These are phyloP conservation scores for Dendroctonus valens DNA, from an alignment of 1,140 invertebrate genomes.

Conservation along the genomic window DNA sequence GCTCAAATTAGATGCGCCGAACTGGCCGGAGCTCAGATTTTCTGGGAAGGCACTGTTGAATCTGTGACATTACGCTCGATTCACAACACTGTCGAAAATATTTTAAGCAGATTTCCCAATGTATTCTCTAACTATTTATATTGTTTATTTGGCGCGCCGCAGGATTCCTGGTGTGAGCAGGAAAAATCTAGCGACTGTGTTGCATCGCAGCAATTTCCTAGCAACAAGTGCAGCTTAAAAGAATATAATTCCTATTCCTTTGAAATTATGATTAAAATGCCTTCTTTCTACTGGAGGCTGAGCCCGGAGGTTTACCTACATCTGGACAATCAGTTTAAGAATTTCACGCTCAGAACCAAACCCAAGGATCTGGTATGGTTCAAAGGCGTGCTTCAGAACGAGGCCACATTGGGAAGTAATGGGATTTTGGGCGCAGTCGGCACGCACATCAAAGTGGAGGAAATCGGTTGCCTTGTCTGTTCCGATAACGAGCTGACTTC, in stretches of 20 bases:
- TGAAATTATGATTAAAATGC: constrained; percentile 68
- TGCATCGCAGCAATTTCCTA: constrained; percentile 47
- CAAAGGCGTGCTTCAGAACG: constrained; percentile 57
- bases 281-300: constrained; percentile 62
- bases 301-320: constrained; percentile 61
- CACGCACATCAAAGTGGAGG: constrained; percentile 60
- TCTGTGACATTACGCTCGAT: constrained; percentile 64
- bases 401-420: constrained; percentile 42
- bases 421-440: constrained; percentile 57
- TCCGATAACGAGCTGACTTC: constrained; percentile 56
- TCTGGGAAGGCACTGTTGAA: constrained; percentile 72
- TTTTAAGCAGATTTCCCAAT: constrained; percentile 61
- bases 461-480: constrained; percentile 67
- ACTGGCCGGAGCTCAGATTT: constrained; percentile 62
- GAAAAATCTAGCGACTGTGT: constrained; percentile 55
- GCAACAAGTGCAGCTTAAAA: constrained; percentile 65
- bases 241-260: constrained; percentile 62
- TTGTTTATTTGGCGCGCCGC: constrained; percentile 68
- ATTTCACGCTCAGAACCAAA: constrained; percentile 67
- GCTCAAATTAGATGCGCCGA: constrained; percentile 69
- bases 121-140: constrained; percentile 59
- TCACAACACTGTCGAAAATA: constrained; percentile 59
- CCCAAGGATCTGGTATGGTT: constrained; percentile 71
- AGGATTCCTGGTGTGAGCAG: constrained; percentile 53
- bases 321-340: constrained; percentile 65